Conservation (phyloP, 1,140 invertebrate genomes). For the Orius laevigatus region DNA sequence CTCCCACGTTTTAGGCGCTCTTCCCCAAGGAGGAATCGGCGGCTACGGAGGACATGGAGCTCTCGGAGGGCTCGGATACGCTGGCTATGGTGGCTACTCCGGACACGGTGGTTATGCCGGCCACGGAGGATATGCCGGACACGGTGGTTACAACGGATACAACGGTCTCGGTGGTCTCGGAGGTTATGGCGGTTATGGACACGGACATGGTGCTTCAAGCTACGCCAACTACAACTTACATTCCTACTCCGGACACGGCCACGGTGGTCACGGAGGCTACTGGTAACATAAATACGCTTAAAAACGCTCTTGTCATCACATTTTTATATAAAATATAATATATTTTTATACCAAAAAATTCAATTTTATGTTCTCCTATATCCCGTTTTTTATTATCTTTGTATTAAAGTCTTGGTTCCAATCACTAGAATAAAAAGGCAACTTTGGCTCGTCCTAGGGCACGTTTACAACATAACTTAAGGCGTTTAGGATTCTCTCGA, state of each 20-base stretch:
- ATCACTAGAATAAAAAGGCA: no score
- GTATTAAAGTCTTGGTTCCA: no score
- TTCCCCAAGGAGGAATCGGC: constrained; percentile 1
- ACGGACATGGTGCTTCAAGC: constrained; percentile 3
- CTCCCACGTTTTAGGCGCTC: constrained; percentile 2
- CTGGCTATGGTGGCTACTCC: not conserved
- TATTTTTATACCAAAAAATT: no score
- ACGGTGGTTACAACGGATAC: not conserved
- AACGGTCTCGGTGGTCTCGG: constrained; percentile 1
- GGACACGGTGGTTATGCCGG: constrained; percentile 2
- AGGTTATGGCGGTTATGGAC: not conserved
- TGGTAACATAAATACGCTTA: not conserved
- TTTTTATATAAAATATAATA: no score
- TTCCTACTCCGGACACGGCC: not conserved
- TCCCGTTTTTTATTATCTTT: no score
- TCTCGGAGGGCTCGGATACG: not conserved
- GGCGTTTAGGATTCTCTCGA: no score
- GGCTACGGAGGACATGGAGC: not conserved
- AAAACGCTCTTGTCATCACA: no score
- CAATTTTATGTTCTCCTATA: no score
- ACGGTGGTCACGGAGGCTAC: constrained; percentile 6
- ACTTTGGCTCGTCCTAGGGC: no score
- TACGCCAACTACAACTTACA: not conserved
- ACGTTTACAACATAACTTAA: no score
- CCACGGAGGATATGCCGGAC: not conserved